Percentiles rank a stretch among this genome's conserved stretches.
Evolutionary conservation across 2,113 vertebrate species (phyloP).

Genomic region (Trogon surrucura): DNA sequence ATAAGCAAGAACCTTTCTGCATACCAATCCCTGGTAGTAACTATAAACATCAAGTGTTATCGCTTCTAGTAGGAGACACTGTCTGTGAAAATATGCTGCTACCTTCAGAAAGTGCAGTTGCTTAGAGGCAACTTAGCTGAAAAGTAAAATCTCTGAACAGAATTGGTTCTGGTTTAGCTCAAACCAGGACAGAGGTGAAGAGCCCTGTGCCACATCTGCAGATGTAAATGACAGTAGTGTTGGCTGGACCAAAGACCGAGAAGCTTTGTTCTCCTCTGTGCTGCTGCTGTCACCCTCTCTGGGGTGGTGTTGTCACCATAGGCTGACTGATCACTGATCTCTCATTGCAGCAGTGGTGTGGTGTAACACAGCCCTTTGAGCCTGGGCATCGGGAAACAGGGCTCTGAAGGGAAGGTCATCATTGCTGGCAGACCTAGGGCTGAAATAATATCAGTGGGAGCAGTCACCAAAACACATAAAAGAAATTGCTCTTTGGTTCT

Average conservation of each 20-base stretch:
- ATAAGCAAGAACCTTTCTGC: too few species aligned
- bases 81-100: too few species aligned
- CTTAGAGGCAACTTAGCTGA: too few species aligned
- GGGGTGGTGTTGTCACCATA: not conserved
- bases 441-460: not conserved
- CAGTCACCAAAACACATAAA: not conserved
- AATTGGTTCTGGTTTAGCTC: too few species aligned
- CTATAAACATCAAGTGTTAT: too few species aligned
- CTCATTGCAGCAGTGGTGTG: not conserved
- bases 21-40: too few species aligned
- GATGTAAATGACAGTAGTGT: not conserved
- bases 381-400: not conserved
- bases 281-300: not conserved
- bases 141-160: too few species aligned
- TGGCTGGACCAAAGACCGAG: not conserved
- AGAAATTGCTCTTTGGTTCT: not conserved
- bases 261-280: not conserved
- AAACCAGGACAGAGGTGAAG: not conserved
- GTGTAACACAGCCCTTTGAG: accelerated
- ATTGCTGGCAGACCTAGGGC: not conserved
- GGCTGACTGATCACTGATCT: not conserved
- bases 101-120: too few species aligned
- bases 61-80: too few species aligned
- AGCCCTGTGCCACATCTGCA: not conserved
- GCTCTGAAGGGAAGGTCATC: accelerated